Evolutionary conservation across 2,113 vertebrate species (phyloP).

Genomic region (Cyphomyrus discorhynchus): DNA sequence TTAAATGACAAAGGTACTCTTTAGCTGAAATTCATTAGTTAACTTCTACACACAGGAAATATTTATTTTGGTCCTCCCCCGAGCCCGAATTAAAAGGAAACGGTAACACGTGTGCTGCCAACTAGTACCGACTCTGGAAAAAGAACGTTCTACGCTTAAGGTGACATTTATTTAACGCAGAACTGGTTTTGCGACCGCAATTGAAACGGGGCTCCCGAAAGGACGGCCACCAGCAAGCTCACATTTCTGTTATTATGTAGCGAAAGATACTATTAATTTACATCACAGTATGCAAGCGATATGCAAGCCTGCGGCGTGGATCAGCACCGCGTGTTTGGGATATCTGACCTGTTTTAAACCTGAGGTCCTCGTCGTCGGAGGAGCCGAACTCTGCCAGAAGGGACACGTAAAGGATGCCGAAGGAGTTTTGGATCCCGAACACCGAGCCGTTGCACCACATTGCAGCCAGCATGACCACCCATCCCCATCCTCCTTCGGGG

Average conservation of each 20-base stretch:
- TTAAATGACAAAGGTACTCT: not conserved
- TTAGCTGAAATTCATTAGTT: not conserved
- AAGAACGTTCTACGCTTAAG: not conserved
- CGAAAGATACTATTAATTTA: not conserved
- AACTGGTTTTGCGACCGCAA: not conserved
- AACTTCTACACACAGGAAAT: not conserved
- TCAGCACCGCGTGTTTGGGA: not conserved
- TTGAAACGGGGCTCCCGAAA: not conserved
- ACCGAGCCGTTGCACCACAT: slow-evolving; percentile 98
- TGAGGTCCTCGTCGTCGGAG: slow-evolving; percentile 60
- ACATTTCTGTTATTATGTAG: not conserved
- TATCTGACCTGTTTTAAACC: slow-evolving; percentile 80
- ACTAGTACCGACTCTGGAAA: not conserved
- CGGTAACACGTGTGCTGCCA: not conserved
- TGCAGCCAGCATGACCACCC: slow-evolving; percentile 90
- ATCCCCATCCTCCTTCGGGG: slow-evolving; percentile 94
- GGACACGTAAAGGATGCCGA: slow-evolving; percentile 79
- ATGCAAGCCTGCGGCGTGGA: not conserved
- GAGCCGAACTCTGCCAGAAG: slow-evolving; percentile 73
- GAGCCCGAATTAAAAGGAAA: not conserved
- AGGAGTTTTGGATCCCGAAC: slow-evolving; percentile 93
- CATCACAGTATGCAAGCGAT: not conserved
- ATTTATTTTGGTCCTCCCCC: not conserved
- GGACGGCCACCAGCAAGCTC: not conserved
- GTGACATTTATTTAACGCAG: not conserved